Percentiles rank a stretch among this genome's conserved stretches.
Evolutionary conservation across 1,140 invertebrate species (phyloP).

Genomic region (Tetraneura akinire): DNA sequence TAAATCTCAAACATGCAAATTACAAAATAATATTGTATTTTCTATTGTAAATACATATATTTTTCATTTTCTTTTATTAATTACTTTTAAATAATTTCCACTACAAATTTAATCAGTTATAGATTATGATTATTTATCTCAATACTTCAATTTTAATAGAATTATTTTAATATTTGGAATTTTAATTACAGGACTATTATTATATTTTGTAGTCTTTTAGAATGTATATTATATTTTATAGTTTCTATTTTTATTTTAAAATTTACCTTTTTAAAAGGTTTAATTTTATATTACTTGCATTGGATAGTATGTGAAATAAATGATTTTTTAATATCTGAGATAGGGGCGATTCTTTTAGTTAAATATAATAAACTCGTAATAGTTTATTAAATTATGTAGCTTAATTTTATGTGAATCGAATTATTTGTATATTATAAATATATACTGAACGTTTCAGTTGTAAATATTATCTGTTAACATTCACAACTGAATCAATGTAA

Average conservation of each 20-base stretch:
- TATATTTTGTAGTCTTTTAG: not conserved
- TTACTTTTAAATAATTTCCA: not conserved
- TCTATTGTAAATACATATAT: constrained; percentile 29
- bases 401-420: not conserved
- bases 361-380: not conserved
- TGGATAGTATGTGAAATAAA: not conserved
- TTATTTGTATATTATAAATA: constrained; percentile 4
- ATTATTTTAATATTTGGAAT: not conserved
- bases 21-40: constrained; percentile 22
- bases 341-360: not conserved
- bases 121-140: not conserved
- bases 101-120: no score
- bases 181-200: not conserved
- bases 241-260: not conserved
- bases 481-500: not conserved
- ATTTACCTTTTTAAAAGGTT: no score
- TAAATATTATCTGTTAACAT: constrained; percentile 12
- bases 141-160: not conserved
- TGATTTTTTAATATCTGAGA: not conserved
- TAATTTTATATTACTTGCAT: no score
- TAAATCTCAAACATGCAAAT: not conserved
- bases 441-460: constrained; percentile 5
- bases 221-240: constrained; percentile 5
- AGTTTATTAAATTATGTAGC: not conserved
- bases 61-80: constrained; percentile 4